Percentiles rank a stretch among this genome's conserved stretches.
phyloP scores from a whole-genome alignment of 2,113 vertebrate genomes.

The Sialia sialis region DNA sequence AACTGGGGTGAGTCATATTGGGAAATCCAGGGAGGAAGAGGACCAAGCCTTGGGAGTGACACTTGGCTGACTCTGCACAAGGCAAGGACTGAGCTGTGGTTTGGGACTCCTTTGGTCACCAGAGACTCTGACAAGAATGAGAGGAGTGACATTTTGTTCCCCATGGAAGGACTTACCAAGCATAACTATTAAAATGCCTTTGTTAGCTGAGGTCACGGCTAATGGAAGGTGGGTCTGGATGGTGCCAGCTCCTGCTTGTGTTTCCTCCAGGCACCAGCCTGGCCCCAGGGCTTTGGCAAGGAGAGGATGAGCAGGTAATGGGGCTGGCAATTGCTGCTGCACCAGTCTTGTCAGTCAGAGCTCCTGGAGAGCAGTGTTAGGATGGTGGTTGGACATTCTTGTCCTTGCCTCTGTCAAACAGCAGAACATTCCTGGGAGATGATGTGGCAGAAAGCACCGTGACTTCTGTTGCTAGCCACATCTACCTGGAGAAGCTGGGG shows the following conservation, averaged over 20 bases:
- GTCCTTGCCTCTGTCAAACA: background rate
- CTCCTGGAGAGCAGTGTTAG: background rate
- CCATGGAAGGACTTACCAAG: background rate
- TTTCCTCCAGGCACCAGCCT: background rate
- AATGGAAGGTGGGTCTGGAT: background rate
- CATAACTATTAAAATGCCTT: background rate
- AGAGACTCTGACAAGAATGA: background rate
- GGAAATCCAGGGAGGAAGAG: background rate
- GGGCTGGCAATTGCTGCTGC: background rate
- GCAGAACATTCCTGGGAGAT: rapidly evolving
- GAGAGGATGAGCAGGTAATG: rapidly evolving
- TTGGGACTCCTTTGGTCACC: background rate
- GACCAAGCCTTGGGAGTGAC: background rate
- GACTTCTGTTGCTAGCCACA: background rate
- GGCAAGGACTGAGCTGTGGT: background rate
- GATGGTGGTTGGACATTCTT: background rate
- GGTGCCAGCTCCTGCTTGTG: background rate
- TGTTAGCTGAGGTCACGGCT: background rate
- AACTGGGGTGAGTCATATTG: background rate
- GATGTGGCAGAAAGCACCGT: background rate
- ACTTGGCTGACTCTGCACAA: background rate
- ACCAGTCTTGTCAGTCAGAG: background rate
- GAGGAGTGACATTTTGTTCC: background rate
- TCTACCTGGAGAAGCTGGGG: background rate
- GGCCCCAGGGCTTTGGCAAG: background rate